Percentiles rank a stretch among this genome's conserved stretches.
Evolutionary conservation across 2,888 invertebrate genomes (phyloP).

Genomic region (Eumacrocentrus americanus): DNA sequence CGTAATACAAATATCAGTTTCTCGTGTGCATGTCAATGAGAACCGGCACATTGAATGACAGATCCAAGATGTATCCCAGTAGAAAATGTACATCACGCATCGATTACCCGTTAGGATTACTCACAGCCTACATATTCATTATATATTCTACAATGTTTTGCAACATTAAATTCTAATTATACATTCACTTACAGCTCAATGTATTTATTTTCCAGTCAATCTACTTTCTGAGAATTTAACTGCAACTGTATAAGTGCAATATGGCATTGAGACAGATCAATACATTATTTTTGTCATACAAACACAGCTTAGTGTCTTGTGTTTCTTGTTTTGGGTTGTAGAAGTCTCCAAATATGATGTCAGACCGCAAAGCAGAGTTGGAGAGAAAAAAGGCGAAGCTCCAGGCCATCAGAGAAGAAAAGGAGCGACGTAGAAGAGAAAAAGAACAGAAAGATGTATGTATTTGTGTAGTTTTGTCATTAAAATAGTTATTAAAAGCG

Average conservation of each 20-base stretch:
- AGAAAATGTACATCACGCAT: neutral
- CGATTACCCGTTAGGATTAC: slow-evolving; percentile 11
- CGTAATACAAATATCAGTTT: neutral
- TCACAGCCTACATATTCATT: neutral
- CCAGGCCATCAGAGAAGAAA: slow-evolving; percentile 87
- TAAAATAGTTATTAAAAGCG: too few species aligned
- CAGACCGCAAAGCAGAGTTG: slow-evolving; percentile 90
- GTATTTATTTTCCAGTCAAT: too few species aligned
- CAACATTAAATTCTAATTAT: neutral
- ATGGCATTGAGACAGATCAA: neutral
- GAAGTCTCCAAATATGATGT: slow-evolving; percentile 64
- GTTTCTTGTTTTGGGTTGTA: neutral
- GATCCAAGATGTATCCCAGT: neutral
- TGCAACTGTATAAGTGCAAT: too few species aligned
- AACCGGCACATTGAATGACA: neutral
- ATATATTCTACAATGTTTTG: neutral
- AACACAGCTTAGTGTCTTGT: too few species aligned
- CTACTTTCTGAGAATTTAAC: too few species aligned
- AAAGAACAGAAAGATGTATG: slow-evolving; percentile 88
- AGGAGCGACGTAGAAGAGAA: slow-evolving; percentile 82
- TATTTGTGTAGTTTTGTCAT: slow-evolving; percentile 3
- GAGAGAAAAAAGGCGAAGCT: slow-evolving; percentile 92
- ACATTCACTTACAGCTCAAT: too few species aligned
- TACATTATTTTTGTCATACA: neutral
- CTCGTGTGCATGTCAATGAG: neutral